Percentiles rank a stretch among this genome's conserved stretches.
These are phyloP conservation scores for Plectropomus leopardus DNA, from an alignment of 2,113 vertebrate genomes.

Conservation along the genomic window DNA sequence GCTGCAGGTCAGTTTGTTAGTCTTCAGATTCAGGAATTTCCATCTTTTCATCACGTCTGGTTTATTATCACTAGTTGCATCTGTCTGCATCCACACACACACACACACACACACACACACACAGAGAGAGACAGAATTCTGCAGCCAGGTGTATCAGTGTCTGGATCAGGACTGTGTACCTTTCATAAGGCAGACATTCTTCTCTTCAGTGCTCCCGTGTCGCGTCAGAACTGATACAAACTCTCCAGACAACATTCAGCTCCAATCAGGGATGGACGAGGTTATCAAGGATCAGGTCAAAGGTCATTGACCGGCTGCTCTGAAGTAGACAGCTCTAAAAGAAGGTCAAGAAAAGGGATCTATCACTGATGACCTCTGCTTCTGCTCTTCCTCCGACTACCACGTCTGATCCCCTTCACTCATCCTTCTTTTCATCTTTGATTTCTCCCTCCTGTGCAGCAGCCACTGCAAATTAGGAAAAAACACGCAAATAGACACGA, in stretches of 20 bases:
- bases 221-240: neutral
- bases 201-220: conserved; percentile 11
- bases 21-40: conserved; percentile 1
- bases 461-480: no score
- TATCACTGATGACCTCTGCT: conserved; percentile 40
- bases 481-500: no score
- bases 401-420: neutral
- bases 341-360: neutral
- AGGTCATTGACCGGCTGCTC: conserved; percentile 51
- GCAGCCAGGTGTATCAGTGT: conserved; percentile 46
- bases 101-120: conserved; percentile 16
- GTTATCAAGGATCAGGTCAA: conserved; percentile 66
- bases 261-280: conserved; percentile 8
- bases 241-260: conserved; percentile 29
- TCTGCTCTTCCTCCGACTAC: conserved; percentile 39
- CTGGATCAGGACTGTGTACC: conserved; percentile 41
- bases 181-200: neutral
- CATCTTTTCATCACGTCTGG: conserved; percentile 20
- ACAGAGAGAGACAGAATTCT: conserved; percentile 8
- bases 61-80: conserved; percentile 44
- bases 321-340: conserved; percentile 50
- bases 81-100: conserved; percentile 22
- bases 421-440: neutral
- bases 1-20: neutral
- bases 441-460: neutral